Percentiles rank a stretch among this genome's conserved stretches.
Conservation (phyloP, 2,888 invertebrate genomes). For the Chloroclystis v-ata region DNA sequence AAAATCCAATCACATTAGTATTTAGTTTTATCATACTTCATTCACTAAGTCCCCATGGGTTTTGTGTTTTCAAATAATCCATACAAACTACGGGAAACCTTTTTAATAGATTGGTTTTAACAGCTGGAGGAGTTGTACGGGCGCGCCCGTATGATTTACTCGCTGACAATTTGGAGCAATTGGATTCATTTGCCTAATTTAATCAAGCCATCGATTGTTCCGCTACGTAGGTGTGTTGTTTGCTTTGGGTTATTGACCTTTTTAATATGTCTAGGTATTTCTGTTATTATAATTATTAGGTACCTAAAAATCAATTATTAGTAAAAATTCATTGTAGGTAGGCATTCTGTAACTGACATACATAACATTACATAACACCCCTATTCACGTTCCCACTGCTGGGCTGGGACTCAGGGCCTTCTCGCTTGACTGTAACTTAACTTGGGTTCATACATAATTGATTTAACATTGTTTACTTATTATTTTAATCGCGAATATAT, state of each 20-base stretch:
- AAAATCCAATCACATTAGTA: no score
- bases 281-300: no score
- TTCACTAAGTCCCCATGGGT: constrained; percentile 21
- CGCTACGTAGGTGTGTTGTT: constrained; percentile 12
- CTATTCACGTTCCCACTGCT: no score
- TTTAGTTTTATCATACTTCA: constrained; percentile 7
- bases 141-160: constrained; percentile 65
- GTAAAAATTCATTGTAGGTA: no score
- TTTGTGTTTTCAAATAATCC: constrained; percentile 22
- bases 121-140: constrained; percentile 70
- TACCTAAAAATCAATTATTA: no score
- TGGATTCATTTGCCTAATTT: constrained; percentile 59
- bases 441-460: no score
- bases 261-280: background rate
- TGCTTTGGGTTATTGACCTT: constrained; percentile 1
- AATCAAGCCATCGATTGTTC: constrained; percentile 32
- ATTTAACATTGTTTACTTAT: no score
- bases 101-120: constrained; percentile 70
- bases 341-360: no score
- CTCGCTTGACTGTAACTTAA: no score
- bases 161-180: constrained; percentile 49
- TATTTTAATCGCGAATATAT: no score
- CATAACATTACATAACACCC: no score
- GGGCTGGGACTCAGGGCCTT: no score
- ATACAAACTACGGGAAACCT: constrained; percentile 61